These are phyloP conservation scores for Chlamydotis undulata DNA, from an alignment of 2,113 vertebrate genomes.

Conservation along the genomic window DNA sequence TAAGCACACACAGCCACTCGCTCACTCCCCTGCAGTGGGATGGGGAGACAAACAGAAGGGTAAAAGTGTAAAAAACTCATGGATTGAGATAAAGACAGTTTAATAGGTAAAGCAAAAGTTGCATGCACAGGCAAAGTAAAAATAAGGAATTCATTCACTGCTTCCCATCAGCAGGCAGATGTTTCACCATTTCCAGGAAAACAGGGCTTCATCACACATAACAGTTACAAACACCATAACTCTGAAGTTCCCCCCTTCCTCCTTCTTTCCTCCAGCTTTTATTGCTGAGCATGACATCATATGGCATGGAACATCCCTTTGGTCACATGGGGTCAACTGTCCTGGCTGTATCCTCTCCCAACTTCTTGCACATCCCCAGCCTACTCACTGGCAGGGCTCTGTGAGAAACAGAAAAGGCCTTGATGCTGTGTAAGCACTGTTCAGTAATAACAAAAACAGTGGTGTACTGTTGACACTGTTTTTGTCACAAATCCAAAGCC, in stretches of 20 bases:
- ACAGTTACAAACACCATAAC: no score
- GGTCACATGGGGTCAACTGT: no score
- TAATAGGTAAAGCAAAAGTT: neutral
- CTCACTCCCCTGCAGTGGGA: neutral
- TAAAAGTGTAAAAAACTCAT: neutral
- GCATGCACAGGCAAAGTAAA: neutral
- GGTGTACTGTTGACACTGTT: neutral
- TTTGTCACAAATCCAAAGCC: neutral
- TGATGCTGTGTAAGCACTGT: neutral
- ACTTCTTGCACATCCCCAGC: no score
- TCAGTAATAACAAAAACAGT: neutral
- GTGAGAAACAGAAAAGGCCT: neutral
- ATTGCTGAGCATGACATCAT: no score
- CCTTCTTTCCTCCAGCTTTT: no score
- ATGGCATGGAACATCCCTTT: no score
- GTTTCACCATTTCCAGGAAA: no score
- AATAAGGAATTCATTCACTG: no score
- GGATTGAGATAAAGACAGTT: neutral
- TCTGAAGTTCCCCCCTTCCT: no score
- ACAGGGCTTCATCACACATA: no score
- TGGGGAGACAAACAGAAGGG: neutral
- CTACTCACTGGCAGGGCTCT: rapidly evolving
- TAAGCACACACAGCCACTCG: neutral
- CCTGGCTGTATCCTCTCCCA: no score
- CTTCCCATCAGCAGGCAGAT: no score